Percentiles rank a stretch among this genome's conserved stretches.
These are phyloP conservation scores for Neomicropteryx cornuta DNA, from an alignment of 1,140 invertebrate species.

Conservation along the genomic window DNA sequence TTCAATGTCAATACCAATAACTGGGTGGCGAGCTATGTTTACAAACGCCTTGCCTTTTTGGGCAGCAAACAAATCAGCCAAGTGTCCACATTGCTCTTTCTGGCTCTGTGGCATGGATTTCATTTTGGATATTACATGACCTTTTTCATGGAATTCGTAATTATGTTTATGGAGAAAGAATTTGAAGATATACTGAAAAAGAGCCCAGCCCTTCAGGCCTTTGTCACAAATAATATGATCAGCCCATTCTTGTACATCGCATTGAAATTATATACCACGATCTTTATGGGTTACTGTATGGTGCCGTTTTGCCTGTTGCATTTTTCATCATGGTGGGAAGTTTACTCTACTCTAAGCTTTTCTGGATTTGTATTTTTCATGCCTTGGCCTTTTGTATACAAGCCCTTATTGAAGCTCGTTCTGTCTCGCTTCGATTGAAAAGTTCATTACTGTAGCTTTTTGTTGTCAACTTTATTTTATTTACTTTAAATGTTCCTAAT, in stretches of 20 bases:
- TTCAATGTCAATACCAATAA: conserved; percentile 93
- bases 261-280: conserved; percentile 62
- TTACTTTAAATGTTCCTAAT: no score
- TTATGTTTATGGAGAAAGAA: conserved; percentile 79
- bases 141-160: conserved; percentile 85
- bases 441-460: no score
- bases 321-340: conserved; percentile 48
- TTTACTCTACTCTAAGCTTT: conserved; percentile 51
- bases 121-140: conserved; percentile 85
- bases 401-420: conserved; percentile 20
- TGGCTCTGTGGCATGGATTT: conserved; percentile 90
- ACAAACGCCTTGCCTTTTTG: conserved; percentile 84
- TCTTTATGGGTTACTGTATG: conserved; percentile 80
- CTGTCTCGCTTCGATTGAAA: no score
- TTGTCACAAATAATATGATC: conserved; percentile 28
- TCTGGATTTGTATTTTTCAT: conserved; percentile 51
- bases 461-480: no score
- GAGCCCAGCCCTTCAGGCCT: conserved; percentile 33
- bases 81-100: conserved; percentile 65
- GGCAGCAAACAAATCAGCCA: conserved; percentile 80
- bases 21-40: conserved; percentile 86
- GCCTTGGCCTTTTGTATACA: conserved; percentile 43
- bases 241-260: conserved; percentile 40
- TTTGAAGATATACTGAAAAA: conserved; percentile 40
- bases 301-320: conserved; percentile 69